These are phyloP conservation scores for Zaprionus gabonicus DNA, from an alignment of 1,140 invertebrate genomes.

Conservation along the genomic window DNA sequence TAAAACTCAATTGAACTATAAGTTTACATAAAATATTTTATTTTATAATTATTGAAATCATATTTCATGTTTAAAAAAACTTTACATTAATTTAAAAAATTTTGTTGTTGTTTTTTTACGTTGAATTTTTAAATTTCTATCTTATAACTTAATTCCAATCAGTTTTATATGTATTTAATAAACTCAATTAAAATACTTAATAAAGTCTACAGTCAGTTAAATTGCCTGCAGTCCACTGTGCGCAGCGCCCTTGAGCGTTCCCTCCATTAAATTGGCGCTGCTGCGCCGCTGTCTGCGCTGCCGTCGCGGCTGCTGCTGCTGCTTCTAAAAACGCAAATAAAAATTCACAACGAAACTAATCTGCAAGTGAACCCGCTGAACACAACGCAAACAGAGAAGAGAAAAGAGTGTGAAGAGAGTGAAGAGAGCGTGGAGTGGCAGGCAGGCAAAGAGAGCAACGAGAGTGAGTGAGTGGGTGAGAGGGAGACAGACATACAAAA, in stretches of 20 bases:
- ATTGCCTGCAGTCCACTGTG: not conserved
- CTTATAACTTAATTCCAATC: too few relatives aligned
- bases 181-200: too few relatives aligned
- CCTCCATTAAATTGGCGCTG: constrained; percentile 8
- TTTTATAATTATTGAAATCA: too few relatives aligned
- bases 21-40: too few relatives aligned
- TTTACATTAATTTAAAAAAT: too few relatives aligned
- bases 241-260: not conserved
- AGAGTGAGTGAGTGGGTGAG: not conserved
- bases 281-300: constrained; percentile 57
- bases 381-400: constrained; percentile 7
- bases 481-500: constrained; percentile 47
- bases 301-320: constrained; percentile 23
- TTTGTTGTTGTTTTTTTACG: too few relatives aligned
- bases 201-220: too few relatives aligned
- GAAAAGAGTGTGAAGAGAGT: not conserved
- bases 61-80: too few relatives aligned
- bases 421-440: not conserved
- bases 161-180: too few relatives aligned
- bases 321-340: constrained; percentile 63
- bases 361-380: constrained; percentile 70
- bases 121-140: too few relatives aligned
- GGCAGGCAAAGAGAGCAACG: not conserved
- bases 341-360: constrained; percentile 75
- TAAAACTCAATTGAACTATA: too few relatives aligned